These are phyloP conservation scores for Cenopis cana DNA, from an alignment of 2,888 invertebrate genomes.

Conservation along the genomic window DNA sequence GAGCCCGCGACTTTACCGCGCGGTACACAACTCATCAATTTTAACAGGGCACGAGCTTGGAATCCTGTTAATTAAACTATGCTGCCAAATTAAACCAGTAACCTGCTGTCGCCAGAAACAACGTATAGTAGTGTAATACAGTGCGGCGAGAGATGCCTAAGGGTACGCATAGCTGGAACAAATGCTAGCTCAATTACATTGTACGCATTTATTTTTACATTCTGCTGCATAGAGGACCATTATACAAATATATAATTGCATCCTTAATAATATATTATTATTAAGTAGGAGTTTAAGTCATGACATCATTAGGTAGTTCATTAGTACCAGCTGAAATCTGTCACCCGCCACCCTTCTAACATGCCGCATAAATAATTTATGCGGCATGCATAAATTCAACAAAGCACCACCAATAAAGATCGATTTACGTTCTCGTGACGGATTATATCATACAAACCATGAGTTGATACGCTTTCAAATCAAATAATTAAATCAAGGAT, in stretches of 20 bases:
- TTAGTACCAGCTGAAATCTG: too few species aligned
- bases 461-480: too few species aligned
- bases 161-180: slow-evolving; percentile 7
- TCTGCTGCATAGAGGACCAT: background rate
- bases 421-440: too few species aligned
- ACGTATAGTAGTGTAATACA: slow-evolving; percentile 21
- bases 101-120: slow-evolving; percentile 23
- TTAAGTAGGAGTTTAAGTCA: too few species aligned
- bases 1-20: slow-evolving; percentile 46
- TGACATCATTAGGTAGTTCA: too few species aligned
- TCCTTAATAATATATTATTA: too few species aligned
- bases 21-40: slow-evolving; percentile 80
- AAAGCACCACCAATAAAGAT: too few species aligned
- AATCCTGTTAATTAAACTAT: slow-evolving; percentile 81
- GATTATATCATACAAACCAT: too few species aligned
- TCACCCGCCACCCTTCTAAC: too few species aligned
- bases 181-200: slow-evolving; percentile 26
- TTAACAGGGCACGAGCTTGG: slow-evolving; percentile 73
- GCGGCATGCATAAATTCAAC: too few species aligned
- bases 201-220: slow-evolving; percentile 2
- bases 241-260: background rate
- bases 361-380: too few species aligned
- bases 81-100: slow-evolving; percentile 67
- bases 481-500: too few species aligned
- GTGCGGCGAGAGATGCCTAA: slow-evolving; percentile 12